These are phyloP conservation scores for Mohoua ochrocephala DNA, from an alignment of 2,113 vertebrate genomes.

Conservation along the genomic window DNA sequence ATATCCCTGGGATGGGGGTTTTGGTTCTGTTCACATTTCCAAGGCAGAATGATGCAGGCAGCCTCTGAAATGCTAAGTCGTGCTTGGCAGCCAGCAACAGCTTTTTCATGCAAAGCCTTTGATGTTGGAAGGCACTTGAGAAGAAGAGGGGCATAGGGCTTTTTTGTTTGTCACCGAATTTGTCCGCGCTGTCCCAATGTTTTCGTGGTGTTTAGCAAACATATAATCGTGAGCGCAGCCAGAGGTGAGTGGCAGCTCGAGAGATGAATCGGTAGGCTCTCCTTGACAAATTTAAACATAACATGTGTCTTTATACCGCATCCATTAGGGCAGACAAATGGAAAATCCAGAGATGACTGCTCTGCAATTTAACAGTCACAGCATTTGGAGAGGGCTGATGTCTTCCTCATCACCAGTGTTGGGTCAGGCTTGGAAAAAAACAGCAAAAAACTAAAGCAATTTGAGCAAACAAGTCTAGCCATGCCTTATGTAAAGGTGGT, in stretches of 20 bases:
- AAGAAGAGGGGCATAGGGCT: not conserved
- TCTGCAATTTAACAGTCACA: conserved; percentile 31
- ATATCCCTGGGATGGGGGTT: not conserved
- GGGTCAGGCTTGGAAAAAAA: not conserved
- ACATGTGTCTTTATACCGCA: not conserved
- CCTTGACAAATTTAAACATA: conserved; percentile 19
- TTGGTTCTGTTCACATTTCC: not conserved
- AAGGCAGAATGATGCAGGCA: not conserved
- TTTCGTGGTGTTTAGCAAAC: conserved; percentile 13
- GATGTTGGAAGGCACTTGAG: not conserved
- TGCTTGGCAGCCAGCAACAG: not conserved
- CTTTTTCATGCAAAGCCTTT: not conserved
- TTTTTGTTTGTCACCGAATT: not conserved
- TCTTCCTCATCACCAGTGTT: not conserved
- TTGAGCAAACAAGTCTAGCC: not conserved
- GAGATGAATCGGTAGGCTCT: conserved; percentile 9
- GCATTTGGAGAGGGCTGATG: not conserved
- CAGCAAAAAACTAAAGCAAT: conserved; percentile 20
- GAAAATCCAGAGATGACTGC: conserved; percentile 4
- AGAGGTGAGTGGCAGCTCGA: not conserved
- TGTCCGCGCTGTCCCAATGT: not conserved
- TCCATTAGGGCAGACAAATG: conserved; percentile 38
- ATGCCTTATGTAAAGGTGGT: not conserved
- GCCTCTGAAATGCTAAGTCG: not conserved
- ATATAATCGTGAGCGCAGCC: not conserved